A percentile compares a stretch with the other conserved stretches of the same genome.
Evolutionary conservation across 2,888 invertebrate species (phyloP).

Genomic region (Cynaeus angustus): DNA sequence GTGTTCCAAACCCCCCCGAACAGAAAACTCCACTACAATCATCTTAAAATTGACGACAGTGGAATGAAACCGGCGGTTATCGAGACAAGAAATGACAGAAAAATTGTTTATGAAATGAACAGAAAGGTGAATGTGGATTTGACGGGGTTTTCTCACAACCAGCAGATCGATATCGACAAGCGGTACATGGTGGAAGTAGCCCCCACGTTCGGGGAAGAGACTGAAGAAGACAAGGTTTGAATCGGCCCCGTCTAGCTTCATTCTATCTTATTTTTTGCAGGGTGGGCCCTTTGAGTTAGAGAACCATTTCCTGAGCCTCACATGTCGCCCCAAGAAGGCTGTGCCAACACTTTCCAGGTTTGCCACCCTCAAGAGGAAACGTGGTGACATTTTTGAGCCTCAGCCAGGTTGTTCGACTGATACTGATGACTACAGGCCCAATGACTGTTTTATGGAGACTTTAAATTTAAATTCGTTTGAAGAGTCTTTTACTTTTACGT

Average conservation of each 20-base stretch:
- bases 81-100: constrained; percentile 15
- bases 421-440: constrained; percentile 25
- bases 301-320: constrained; percentile 42
- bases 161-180: constrained; percentile 43
- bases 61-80: constrained; percentile 40
- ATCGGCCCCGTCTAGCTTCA: too few relatives aligned
- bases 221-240: constrained; percentile 26
- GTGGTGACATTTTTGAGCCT: constrained; percentile 35
- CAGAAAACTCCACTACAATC: constrained; percentile 35
- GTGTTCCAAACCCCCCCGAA: constrained; percentile 48
- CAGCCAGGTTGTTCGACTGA: constrained; percentile 26
- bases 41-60: constrained; percentile 25
- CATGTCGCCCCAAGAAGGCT: constrained; percentile 47
- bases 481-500: constrained; percentile 48
- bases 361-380: constrained; percentile 32
- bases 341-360: constrained; percentile 7
- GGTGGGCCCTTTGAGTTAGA: constrained; percentile 41
- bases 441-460: constrained; percentile 16
- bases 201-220: neutral
- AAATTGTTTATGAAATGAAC: constrained; percentile 43
- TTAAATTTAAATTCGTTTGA: constrained; percentile 27
- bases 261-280: constrained; percentile 1
- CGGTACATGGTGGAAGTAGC: constrained; percentile 43
- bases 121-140: constrained; percentile 36
- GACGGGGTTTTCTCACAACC: constrained; percentile 13